A percentile compares a stretch with the other conserved stretches of the same genome.
Evolutionary conservation across 1,140 invertebrate genomes (phyloP).

Genomic region (Lepidurus packardi): DNA sequence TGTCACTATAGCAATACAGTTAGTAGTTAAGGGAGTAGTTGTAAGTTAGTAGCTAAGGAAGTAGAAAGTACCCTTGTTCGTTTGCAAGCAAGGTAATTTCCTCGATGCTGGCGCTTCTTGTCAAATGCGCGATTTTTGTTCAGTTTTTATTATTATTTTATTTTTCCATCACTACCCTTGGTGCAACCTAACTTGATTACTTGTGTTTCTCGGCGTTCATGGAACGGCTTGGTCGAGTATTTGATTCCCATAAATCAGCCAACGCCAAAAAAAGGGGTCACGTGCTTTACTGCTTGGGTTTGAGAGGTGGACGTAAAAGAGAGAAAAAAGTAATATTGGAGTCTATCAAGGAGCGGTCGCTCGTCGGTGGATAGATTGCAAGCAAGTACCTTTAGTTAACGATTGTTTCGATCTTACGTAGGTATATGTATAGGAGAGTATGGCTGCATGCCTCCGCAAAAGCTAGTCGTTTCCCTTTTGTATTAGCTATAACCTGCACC

Average conservation of each 20-base stretch:
- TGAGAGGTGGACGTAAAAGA: background rate
- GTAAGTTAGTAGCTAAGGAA: background rate
- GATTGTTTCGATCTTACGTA: constrained; percentile 15
- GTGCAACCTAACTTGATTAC: background rate
- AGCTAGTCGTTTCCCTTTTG: background rate
- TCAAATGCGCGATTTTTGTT: too few relatives aligned
- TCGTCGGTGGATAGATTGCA: background rate
- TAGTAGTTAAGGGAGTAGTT: background rate
- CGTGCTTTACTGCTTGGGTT: background rate
- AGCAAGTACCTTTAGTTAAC: background rate
- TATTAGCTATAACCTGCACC: background rate
- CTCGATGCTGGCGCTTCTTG: too few relatives aligned
- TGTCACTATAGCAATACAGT: background rate
- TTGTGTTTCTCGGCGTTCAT: background rate
- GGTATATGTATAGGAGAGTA: background rate
- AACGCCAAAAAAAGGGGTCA: background rate
- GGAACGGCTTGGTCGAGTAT: constrained; percentile 8
- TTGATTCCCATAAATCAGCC: constrained; percentile 11
- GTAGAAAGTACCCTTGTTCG: background rate
- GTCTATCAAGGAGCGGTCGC: background rate
- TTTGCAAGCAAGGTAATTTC: too few relatives aligned
- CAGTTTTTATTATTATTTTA: too few relatives aligned
- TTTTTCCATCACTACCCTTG: background rate
- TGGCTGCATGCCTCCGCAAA: background rate
- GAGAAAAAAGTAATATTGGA: background rate